Evolutionary conservation across 2,888 invertebrate species (phyloP).

Genomic region (Liodrosophila aerea): DNA sequence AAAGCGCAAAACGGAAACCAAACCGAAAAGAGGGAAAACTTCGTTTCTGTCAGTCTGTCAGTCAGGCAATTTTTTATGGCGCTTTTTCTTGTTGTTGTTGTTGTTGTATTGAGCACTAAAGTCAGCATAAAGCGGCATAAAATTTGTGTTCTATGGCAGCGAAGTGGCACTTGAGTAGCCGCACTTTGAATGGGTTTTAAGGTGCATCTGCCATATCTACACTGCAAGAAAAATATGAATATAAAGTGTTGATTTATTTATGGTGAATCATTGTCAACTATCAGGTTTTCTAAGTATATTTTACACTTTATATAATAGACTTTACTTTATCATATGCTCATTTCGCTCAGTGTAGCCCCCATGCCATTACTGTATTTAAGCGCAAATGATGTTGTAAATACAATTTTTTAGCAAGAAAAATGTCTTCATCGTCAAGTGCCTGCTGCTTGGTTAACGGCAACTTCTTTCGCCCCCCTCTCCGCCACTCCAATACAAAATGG

Average conservation of each 20-base stretch:
- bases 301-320: too few species aligned
- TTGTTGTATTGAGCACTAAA: constrained; percentile 75
- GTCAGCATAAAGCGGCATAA: constrained; percentile 70
- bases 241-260: too few species aligned
- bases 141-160: constrained; percentile 43
- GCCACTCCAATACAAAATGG: constrained; percentile 38
- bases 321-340: too few species aligned
- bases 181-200: constrained; percentile 60
- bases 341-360: too few species aligned
- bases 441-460: constrained; percentile 28
- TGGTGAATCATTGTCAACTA: too few species aligned
- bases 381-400: constrained; percentile 76
- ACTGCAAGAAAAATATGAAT: too few species aligned
- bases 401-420: constrained; percentile 68
- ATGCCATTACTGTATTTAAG: constrained; percentile 32
- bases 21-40: constrained; percentile 13
- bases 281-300: too few species aligned
- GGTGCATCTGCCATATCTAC: constrained; percentile 30
- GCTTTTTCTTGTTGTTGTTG: constrained; percentile 42
- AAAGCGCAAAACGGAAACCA: constrained; percentile 3
- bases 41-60: constrained; percentile 42
- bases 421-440: constrained; percentile 72
- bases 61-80: constrained; percentile 44
- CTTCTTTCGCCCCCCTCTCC: not conserved
- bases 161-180: constrained; percentile 68